Percentiles rank a stretch among this genome's conserved stretches.
These are phyloP conservation scores for Chascanopsetta lugubris DNA, from an alignment of 2,113 vertebrate genomes.

Conservation along the genomic window DNA sequence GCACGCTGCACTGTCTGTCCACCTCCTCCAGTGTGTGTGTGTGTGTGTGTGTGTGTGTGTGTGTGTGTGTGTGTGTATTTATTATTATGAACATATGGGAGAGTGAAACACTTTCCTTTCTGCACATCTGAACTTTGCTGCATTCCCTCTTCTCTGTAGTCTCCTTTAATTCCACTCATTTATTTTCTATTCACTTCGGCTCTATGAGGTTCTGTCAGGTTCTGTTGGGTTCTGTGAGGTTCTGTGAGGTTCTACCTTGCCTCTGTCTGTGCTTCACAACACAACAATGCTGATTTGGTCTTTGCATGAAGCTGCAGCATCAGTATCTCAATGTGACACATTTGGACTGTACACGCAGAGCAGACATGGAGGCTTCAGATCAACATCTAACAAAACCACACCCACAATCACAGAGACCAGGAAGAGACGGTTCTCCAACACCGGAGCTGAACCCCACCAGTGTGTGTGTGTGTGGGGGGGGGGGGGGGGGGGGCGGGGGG, in stretches of 20 bases:
- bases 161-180: neutral
- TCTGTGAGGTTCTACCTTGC: neutral
- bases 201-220: neutral
- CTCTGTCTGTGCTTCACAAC: too few species aligned
- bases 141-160: neutral
- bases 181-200: neutral
- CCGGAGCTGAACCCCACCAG: too few species aligned
- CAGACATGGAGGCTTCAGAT: too few species aligned
- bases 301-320: too few species aligned
- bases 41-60: slow-evolving; percentile 24
- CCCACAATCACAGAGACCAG: too few species aligned
- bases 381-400: too few species aligned
- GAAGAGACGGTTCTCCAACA: too few species aligned
- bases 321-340: too few species aligned
- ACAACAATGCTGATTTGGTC: too few species aligned
- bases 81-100: slow-evolving; percentile 10
- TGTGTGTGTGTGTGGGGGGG: too few species aligned
- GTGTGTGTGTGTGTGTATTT: slow-evolving; percentile 7
- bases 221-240: neutral
- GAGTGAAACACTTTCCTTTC: neutral
- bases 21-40: slow-evolving; percentile 13
- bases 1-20: slow-evolving; percentile 33
- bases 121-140: neutral
- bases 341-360: too few species aligned
- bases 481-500: neutral